phyloP scores from a whole-genome alignment of 2,888 invertebrate species.

The Cephalotes varians region DNA sequence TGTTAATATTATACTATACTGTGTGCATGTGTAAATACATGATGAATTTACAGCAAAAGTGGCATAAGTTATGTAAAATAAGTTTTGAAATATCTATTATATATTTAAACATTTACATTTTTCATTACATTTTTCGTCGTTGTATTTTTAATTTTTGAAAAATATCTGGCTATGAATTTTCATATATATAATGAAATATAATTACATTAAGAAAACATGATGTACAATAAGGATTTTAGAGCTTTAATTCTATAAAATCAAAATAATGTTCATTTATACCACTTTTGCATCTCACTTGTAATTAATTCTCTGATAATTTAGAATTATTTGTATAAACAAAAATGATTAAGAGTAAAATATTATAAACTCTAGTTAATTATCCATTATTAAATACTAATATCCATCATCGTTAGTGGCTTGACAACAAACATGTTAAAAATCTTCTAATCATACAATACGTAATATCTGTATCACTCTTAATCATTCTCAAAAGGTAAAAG shows the following conservation, averaged over 20 bases:
- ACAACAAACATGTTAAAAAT: not conserved
- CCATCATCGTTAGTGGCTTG: not conserved
- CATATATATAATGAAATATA: not conserved
- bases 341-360: constrained; percentile 22
- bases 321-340: not conserved
- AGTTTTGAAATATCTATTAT: not conserved
- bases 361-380: not conserved
- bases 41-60: not conserved
- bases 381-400: not conserved
- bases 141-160: not conserved
- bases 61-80: not conserved
- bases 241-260: not conserved
- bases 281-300: constrained; percentile 10
- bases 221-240: not conserved
- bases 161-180: not conserved
- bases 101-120: not conserved
- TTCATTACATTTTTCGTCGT: too few relatives aligned
- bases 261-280: constrained; percentile 6
- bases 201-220: not conserved
- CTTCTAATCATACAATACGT: not conserved
- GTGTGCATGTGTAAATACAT: not conserved
- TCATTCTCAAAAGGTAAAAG: constrained; percentile 6
- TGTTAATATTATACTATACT: not conserved
- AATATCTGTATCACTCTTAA: constrained; percentile 10
- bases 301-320: not conserved